Evolutionary conservation across 2,888 invertebrate species (phyloP).

Genomic region (Rotaria magnacalcarata): DNA sequence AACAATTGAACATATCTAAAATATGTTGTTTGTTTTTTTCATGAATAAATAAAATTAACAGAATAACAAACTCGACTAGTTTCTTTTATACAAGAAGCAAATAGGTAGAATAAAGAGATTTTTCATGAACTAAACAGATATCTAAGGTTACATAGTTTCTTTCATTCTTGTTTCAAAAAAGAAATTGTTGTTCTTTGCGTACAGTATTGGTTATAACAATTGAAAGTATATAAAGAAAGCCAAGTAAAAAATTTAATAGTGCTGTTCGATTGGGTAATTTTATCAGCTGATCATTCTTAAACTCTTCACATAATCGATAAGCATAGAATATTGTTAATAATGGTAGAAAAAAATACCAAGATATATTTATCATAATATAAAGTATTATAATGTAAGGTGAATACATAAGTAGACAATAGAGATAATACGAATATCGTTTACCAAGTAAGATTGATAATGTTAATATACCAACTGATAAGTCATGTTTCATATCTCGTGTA

Average conservation of each 20-base stretch:
- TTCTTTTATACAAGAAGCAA: neutral
- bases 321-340: conserved; percentile 79
- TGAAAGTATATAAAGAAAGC: conserved; percentile 79
- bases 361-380: conserved; percentile 77
- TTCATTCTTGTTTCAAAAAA: neutral
- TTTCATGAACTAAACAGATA: neutral
- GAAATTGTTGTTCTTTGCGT: neutral
- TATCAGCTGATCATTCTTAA: conserved; percentile 74
- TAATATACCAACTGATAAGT: conserved; percentile 81
- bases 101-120: neutral
- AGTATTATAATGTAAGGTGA: conserved; percentile 74
- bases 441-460: conserved; percentile 90
- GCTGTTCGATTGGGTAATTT: conserved; percentile 82
- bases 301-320: conserved; percentile 81
- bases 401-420: conserved; percentile 82
- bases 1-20: neutral
- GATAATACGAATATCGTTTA: conserved; percentile 79
- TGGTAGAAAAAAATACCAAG: conserved; percentile 81
- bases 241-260: conserved; percentile 81
- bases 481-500: conserved; percentile 81
- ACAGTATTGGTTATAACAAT: conserved; percentile 49
- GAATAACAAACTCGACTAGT: neutral
- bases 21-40: neutral
- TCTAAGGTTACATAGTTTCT: neutral
- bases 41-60: neutral